Conservation (phyloP, 2,113 vertebrate species). For the Narcine bancroftii region DNA sequence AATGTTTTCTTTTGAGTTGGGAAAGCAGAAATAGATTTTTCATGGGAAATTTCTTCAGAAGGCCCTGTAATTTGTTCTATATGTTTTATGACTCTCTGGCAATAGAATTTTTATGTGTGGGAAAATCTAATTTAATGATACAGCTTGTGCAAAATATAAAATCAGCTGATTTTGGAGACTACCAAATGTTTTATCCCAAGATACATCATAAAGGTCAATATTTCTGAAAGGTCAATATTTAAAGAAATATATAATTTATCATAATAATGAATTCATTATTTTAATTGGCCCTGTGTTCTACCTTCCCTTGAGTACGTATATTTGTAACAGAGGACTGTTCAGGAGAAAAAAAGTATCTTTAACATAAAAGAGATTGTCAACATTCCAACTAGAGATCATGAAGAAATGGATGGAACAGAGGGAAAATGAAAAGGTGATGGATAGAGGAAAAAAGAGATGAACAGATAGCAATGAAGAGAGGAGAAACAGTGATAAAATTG, state of each 20-base stretch:
- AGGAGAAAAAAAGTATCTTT: not conserved
- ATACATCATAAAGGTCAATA: conserved; percentile 40
- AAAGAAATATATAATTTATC: conserved; percentile 37
- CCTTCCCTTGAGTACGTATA: conserved; percentile 41
- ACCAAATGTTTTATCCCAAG: conserved; percentile 52
- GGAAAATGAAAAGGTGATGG: not conserved
- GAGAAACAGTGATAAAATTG: not conserved
- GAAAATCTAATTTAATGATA: conserved; percentile 59
- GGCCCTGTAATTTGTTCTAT: conserved; percentile 40
- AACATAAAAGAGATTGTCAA: not conserved
- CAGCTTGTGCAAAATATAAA: conserved; percentile 46
- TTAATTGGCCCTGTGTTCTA: conserved; percentile 40
- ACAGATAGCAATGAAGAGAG: no score
- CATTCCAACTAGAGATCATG: not conserved
- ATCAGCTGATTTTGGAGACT: conserved; percentile 45
- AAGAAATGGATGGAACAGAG: not conserved
- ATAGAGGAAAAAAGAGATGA: not conserved
- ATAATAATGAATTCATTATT: conserved; percentile 43
- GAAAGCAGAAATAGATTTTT: conserved; percentile 48
- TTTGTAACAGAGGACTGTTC: not conserved
- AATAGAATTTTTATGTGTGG: conserved; percentile 55
- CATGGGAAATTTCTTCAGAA: conserved; percentile 43
- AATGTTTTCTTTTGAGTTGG: conserved; percentile 42
- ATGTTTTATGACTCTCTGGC: conserved; percentile 23
- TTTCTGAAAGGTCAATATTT: conserved; percentile 35